Conservation (phyloP, 2,888 invertebrate species). For the Drosophila monieri region DNA sequence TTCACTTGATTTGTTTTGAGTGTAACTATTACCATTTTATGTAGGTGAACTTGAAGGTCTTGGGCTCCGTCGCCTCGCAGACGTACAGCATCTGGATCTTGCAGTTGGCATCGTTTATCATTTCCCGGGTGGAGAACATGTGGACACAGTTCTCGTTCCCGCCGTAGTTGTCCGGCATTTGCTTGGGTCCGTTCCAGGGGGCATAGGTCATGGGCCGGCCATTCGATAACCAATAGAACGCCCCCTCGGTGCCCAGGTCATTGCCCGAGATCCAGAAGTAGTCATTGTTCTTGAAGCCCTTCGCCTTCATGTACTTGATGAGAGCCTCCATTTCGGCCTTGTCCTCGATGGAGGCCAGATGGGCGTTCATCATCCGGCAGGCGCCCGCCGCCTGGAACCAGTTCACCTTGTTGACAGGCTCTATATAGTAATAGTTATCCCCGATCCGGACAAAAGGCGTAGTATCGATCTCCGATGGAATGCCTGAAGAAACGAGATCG, state of each 20-base stretch:
- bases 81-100: slow-evolving; percentile 65
- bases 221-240: slow-evolving; percentile 73
- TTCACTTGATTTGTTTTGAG: neutral
- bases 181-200: slow-evolving; percentile 72
- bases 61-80: slow-evolving; percentile 68
- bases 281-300: slow-evolving; percentile 60
- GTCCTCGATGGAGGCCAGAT: slow-evolving; percentile 71
- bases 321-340: slow-evolving; percentile 65
- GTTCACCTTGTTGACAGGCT: slow-evolving; percentile 67
- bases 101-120: slow-evolving; percentile 75
- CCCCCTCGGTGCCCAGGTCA: slow-evolving; percentile 71
- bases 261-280: slow-evolving; percentile 77
- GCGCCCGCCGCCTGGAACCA: slow-evolving; percentile 74
- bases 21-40: slow-evolving; percentile 54
- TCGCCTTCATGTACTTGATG: slow-evolving; percentile 58
- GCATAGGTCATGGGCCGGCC: slow-evolving; percentile 70
- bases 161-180: slow-evolving; percentile 72
- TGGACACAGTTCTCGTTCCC: slow-evolving; percentile 74
- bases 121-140: slow-evolving; percentile 64
- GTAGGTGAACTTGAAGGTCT: slow-evolving; percentile 66
- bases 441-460: slow-evolving; percentile 66
- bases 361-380: slow-evolving; percentile 73
- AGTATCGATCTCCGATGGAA: slow-evolving; percentile 66
- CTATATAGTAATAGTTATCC: slow-evolving; percentile 69
- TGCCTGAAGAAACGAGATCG: slow-evolving; percentile 3